A percentile compares a stretch with the other conserved stretches of the same genome.
These are phyloP conservation scores for Streptopelia turtur DNA, from an alignment of 2,797 vertebrate genomes.

Conservation along the genomic window DNA sequence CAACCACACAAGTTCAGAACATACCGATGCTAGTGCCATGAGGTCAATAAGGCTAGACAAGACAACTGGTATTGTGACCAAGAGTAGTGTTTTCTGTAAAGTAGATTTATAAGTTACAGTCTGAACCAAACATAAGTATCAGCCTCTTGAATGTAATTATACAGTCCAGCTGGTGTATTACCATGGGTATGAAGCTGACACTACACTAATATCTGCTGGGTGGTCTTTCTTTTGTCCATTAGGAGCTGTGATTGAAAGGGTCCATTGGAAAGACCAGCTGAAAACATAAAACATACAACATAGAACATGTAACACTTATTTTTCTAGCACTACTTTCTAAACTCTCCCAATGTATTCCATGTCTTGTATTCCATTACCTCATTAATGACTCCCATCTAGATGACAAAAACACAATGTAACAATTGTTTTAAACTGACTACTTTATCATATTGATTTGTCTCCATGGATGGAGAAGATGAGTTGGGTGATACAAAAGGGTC, in stretches of 20 bases:
- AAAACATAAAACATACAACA: not conserved
- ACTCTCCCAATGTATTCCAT: not conserved
- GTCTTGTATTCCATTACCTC: not conserved
- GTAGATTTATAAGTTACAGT: too few relatives aligned
- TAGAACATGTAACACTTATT: not conserved
- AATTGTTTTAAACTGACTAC: not conserved
- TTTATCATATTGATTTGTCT: constrained; percentile 3
- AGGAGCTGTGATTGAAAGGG: not conserved
- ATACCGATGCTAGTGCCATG: too few relatives aligned
- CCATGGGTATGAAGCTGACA: not conserved
- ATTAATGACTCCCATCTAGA: not conserved
- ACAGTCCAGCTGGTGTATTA: not conserved
- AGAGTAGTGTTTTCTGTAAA: too few relatives aligned
- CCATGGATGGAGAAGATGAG: not conserved
- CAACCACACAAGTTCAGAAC: too few relatives aligned
- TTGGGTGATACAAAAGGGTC: not conserved
- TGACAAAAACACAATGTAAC: constrained; percentile 32
- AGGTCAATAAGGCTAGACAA: too few relatives aligned
- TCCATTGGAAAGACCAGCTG: not conserved
- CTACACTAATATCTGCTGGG: not conserved
- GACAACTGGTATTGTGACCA: too few relatives aligned
- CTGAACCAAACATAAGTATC: not conserved
- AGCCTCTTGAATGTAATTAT: not conserved
- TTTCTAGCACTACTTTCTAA: not conserved
- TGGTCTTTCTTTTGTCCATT: not conserved